Conservation (phyloP, 2,113 vertebrate genomes). For the Sciurus niger region DNA sequence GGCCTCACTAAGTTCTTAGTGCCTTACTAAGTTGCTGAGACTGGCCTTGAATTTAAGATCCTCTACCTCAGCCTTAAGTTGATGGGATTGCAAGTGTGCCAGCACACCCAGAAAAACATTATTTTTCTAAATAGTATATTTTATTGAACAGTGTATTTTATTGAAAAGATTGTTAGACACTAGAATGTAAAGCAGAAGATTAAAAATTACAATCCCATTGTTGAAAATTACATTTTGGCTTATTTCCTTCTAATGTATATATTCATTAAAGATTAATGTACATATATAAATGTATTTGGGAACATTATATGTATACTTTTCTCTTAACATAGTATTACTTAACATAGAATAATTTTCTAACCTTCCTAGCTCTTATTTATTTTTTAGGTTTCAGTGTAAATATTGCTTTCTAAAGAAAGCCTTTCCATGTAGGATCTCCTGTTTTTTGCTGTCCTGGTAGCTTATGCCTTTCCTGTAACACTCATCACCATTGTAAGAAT, state of each 20-base stretch:
- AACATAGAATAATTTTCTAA: not conserved
- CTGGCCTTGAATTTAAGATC: too few species aligned
- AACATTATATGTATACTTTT: not conserved
- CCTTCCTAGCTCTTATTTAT: slow-evolving; percentile 9
- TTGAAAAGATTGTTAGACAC: not conserved
- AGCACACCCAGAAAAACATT: not conserved
- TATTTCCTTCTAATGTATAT: slow-evolving; percentile 36
- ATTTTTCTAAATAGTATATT: slow-evolving; percentile 37
- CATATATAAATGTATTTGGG: not conserved
- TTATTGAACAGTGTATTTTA: slow-evolving; percentile 11
- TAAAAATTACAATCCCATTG: not conserved
- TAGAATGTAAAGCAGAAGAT: slow-evolving; percentile 43
- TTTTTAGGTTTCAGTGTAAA: not conserved
- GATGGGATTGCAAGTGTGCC: too few species aligned
- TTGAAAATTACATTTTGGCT: slow-evolving; percentile 28
- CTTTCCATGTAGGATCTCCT: not conserved
- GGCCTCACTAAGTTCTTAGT: too few species aligned
- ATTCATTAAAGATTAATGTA: not conserved
- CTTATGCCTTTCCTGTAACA: slow-evolving; percentile 4
- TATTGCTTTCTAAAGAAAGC: not conserved
- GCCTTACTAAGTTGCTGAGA: not conserved
- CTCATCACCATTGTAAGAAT: slow-evolving; percentile 7
- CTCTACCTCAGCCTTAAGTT: too few species aligned
- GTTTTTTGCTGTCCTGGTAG: not conserved
- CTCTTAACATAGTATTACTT: not conserved